A percentile compares a stretch with the other conserved stretches of the same genome.
phyloP scores from a whole-genome alignment of 2,113 vertebrate genomes.

The Sialia sialis region DNA sequence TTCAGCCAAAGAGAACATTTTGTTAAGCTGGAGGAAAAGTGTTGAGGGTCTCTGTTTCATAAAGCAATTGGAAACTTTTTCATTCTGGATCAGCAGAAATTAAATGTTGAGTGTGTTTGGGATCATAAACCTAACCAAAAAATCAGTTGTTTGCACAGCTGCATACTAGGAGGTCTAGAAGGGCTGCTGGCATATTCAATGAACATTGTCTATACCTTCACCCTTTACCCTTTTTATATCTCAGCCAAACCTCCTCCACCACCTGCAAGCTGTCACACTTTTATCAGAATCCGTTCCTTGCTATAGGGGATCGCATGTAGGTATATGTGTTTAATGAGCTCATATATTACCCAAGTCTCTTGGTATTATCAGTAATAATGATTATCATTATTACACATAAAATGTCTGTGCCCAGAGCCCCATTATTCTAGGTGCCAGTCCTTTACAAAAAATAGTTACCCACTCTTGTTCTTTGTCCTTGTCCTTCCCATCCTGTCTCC shows the following conservation, averaged over 20 bases:
- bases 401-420: background rate
- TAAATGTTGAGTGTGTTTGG: background rate
- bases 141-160: constrained; percentile 3
- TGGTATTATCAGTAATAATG: background rate
- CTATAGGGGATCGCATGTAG: background rate
- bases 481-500: background rate
- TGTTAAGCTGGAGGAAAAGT: background rate
- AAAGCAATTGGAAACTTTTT: background rate
- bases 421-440: background rate
- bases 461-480: background rate
- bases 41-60: background rate
- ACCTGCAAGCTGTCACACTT: accelerated
- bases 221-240: background rate
- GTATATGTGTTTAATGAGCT: background rate
- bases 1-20: background rate
- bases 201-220: background rate
- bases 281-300: background rate
- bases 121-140: background rate
- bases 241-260: background rate
- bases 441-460: background rate
- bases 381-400: background rate
- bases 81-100: background rate
- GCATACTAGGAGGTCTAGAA: background rate
- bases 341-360: background rate
- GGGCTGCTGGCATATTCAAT: background rate